phyloP scores from a whole-genome alignment of 2,888 invertebrate genomes.

The Leptopterna dolabrata region DNA sequence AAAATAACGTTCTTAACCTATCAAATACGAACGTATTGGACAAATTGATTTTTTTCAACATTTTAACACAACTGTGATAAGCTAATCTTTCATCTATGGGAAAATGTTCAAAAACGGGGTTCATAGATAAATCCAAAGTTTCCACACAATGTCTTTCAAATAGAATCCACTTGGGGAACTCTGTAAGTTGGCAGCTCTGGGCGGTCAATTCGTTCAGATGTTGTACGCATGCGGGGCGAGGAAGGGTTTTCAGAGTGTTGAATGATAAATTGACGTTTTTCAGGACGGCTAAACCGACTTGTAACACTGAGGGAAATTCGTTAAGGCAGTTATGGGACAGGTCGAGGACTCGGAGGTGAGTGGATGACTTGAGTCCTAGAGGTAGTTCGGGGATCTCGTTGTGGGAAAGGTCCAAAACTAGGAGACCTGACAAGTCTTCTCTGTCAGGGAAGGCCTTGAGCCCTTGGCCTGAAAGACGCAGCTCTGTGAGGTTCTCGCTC shows the following conservation, averaged over 20 bases:
- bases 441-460: background rate
- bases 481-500: background rate
- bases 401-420: background rate
- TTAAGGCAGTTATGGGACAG: background rate
- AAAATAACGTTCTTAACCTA: background rate
- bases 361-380: background rate
- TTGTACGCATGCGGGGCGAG: background rate
- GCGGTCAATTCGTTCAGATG: background rate
- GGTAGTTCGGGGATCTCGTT: background rate
- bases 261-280: background rate
- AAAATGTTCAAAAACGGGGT: background rate
- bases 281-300: background rate
- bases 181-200: background rate
- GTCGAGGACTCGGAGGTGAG: background rate
- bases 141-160: background rate
- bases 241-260: background rate
- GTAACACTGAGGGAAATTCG: background rate
- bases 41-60: background rate
- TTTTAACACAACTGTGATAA: background rate
- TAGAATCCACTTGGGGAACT: background rate
- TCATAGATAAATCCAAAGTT: background rate
- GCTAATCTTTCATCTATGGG: background rate
- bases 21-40: background rate
- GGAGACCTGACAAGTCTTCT: background rate
- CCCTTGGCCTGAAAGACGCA: background rate